These are phyloP conservation scores for Podarcis cretensis DNA, from an alignment of 2,113 vertebrate species.

Conservation along the genomic window DNA sequence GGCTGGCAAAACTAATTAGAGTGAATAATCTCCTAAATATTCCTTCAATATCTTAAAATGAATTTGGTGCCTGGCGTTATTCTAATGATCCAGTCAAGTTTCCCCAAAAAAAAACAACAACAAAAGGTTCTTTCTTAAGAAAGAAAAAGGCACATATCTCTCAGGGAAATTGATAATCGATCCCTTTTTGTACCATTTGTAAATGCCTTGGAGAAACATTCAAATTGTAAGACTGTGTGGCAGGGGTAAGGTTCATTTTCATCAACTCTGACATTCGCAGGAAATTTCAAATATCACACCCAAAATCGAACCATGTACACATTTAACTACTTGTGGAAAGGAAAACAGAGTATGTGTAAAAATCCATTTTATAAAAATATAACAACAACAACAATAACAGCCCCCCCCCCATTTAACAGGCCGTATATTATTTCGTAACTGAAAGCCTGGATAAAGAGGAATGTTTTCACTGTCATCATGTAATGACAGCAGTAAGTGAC, in stretches of 20 bases:
- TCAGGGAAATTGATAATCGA: background rate
- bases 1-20: background rate
- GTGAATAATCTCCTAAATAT: slow-evolving; percentile 2
- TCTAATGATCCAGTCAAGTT: background rate
- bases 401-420: no score
- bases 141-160: background rate
- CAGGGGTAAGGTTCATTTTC: background rate
- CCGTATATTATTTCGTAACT: no score
- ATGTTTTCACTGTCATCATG: no score
- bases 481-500: no score
- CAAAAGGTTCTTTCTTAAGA: background rate
- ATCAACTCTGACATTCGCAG: background rate
- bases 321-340: background rate
- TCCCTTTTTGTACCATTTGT: background rate
- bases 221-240: background rate
- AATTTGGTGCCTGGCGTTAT: background rate
- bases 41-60: background rate
- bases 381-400: no score
- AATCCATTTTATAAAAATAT: no score
- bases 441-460: no score
- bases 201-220: background rate
- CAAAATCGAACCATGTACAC: background rate
- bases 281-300: background rate
- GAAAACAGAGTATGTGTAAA: background rate
- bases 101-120: background rate